Percentiles rank a stretch among this genome's conserved stretches.
Conservation (phyloP, 2,888 invertebrate genomes). For the Eretmocerus hayati region DNA sequence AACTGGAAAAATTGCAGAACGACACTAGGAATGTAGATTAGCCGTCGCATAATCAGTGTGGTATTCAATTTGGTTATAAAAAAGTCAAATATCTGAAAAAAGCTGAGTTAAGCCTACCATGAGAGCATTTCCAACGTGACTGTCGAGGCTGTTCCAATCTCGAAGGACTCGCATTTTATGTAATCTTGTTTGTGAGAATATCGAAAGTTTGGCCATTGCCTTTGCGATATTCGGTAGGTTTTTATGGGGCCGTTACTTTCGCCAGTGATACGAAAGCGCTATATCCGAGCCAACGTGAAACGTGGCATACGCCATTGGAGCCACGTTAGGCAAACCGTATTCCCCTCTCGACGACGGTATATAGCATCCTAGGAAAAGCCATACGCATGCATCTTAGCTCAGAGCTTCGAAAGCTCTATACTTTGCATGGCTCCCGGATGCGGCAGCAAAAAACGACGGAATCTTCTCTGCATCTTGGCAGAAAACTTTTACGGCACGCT, state of each 20-base stretch:
- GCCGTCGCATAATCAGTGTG: no score
- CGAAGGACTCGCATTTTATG: slow-evolving; percentile 21
- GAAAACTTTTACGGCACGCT: slow-evolving; percentile 40
- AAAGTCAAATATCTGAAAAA: no score
- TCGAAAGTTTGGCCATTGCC: slow-evolving; percentile 36
- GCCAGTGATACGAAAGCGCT: slow-evolving; percentile 32
- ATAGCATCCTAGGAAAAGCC: slow-evolving; percentile 11
- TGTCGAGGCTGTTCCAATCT: slow-evolving; percentile 22
- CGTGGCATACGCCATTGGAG: slow-evolving; percentile 28
- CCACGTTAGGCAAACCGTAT: slow-evolving; percentile 21
- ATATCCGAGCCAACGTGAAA: slow-evolving; percentile 25
- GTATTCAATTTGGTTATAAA: no score
- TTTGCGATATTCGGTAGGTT: slow-evolving; percentile 34
- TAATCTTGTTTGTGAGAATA: slow-evolving; percentile 33
- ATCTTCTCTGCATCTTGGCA: no score
- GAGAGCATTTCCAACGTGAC: no score
- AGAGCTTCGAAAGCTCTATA: no score
- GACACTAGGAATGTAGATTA: no score
- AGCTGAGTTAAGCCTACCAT: no score
- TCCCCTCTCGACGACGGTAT: slow-evolving; percentile 17
- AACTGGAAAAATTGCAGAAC: no score
- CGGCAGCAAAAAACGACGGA: no score
- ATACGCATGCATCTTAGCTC: slow-evolving; percentile 17
- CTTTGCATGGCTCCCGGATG: no score
- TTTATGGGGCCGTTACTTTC: slow-evolving; percentile 42